Evolutionary conservation across 2,797 vertebrate species (phyloP), one percentile per base, ranked within the genome.

Genomic region (Allobates femoralis): DNA sequence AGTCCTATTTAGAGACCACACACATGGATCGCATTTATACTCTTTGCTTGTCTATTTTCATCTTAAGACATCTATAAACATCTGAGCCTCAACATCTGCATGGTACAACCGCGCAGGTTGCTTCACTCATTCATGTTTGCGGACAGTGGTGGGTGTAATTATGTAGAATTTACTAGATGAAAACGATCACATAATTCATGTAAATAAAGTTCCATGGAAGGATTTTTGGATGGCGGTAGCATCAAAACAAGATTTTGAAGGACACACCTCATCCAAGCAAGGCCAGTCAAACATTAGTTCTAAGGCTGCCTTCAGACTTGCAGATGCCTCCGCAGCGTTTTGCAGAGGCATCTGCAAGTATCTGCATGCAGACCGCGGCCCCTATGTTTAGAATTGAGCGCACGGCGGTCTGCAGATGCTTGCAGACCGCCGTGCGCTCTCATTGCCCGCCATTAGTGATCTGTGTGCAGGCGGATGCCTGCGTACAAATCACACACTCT

Each of bases 11-110:
- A 18, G 41, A 53, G 86, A 87, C 86, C 81, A 87, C 86, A 87
- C 86, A 87, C 66, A 71, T 16, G 80, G 46, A 46, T 56, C 60
- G 67, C 34, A 53, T 80, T 80, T 87, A 53, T 79, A 67, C 64
- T 55, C 51, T 83, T 74, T 64, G 67, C 76, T 79, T 62, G 81
- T 79, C 75, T 79, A 79, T 87, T 87, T 87, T 64, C 67, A 69
- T 79, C 66, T 67, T 64, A 74, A 79, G 64, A n/a, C 55, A 51
- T 77, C 56, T 84, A 84, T 84, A 80, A 87, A 87, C 86, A 84
- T 69, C 77, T 81, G 77, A 80, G 86, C 56, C 56, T 28, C 4
- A 51, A 56, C 86, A 87, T 87, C 81, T 87, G 81, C 73, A 56
- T 71, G 75, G 62, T 76, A 46, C 62, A n/a, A 58, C 51, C 56